Percentiles rank a stretch among this genome's conserved stretches.
phyloP scores from a whole-genome alignment of 2,888 invertebrate species.

The Hydriomena furcata region DNA sequence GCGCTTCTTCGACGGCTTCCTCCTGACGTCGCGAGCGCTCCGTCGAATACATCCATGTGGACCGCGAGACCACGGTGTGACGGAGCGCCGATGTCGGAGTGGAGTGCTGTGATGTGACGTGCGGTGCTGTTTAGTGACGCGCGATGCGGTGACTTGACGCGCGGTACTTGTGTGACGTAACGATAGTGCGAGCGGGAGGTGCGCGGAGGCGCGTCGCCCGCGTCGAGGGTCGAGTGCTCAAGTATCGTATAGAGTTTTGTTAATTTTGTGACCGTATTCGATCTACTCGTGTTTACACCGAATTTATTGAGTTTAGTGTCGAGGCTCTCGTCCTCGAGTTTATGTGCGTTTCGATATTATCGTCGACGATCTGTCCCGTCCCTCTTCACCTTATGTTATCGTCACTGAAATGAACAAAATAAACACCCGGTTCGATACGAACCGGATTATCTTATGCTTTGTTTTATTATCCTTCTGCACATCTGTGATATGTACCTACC shows the following conservation, averaged over 20 bases:
- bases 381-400: conserved; percentile 69
- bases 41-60: conserved; percentile 96
- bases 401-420: conserved; percentile 56
- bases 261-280: conserved; percentile 13
- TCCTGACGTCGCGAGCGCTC: conserved; percentile 96
- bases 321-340: conserved; percentile 1
- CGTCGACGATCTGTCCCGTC: conserved; percentile 76
- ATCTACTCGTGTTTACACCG: conserved; percentile 5
- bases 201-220: neutral
- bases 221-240: conserved; percentile 19
- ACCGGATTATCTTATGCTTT: conserved; percentile 32
- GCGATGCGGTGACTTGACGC: no score
- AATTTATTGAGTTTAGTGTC: conserved; percentile 6
- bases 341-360: conserved; percentile 33
- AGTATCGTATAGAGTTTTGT: conserved; percentile 20
- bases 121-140: no score
- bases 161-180: no score
- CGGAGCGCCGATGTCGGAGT: no score
- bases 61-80: conserved; percentile 96
- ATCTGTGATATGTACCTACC: neutral
- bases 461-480: conserved; percentile 32
- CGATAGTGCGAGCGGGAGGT: no score
- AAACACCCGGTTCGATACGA: conserved; percentile 59
- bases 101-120: no score
- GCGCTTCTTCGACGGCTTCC: conserved; percentile 80